These are phyloP conservation scores for Coreius guichenoti DNA, from an alignment of 2,797 vertebrate species.

Conservation along the genomic window DNA sequence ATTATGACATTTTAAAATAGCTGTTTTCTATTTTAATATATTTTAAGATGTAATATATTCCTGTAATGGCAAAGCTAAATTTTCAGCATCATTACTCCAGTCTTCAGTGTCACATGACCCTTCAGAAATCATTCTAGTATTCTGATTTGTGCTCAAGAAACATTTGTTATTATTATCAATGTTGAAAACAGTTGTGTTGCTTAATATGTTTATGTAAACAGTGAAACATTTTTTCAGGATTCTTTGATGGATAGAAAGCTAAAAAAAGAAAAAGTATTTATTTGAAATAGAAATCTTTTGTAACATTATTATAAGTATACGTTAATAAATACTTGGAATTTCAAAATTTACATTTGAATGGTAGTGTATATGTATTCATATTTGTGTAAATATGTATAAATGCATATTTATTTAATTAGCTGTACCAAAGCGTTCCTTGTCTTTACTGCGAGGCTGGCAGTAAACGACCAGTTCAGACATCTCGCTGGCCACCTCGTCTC, in stretches of 20 bases:
- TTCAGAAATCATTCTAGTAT: neutral
- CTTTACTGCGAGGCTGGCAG: slow-evolving; percentile 96
- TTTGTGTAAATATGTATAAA: neutral
- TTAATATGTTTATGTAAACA: neutral
- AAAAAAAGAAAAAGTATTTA: neutral
- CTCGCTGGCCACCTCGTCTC: slow-evolving; percentile 91
- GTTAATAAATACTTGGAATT: neutral
- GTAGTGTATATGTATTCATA: neutral
- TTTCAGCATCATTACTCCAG: neutral
- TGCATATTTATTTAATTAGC: neutral
- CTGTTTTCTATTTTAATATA: neutral
- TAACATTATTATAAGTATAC: neutral
- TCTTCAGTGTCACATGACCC: neutral
- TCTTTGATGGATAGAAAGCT: neutral
- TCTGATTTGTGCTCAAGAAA: neutral
- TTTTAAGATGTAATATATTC: neutral
- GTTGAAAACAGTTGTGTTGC: neutral
- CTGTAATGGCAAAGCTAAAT: neutral
- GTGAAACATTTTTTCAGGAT: neutral
- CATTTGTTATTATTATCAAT: neutral
- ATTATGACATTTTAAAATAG: no score
- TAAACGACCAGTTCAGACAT: slow-evolving; percentile 97
- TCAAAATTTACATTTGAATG: neutral
- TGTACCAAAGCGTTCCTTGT: slow-evolving; percentile 93
- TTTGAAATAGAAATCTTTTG: neutral